phyloP scores from a whole-genome alignment of 2,797 vertebrate genomes.

The Pristis pectinata region DNA sequence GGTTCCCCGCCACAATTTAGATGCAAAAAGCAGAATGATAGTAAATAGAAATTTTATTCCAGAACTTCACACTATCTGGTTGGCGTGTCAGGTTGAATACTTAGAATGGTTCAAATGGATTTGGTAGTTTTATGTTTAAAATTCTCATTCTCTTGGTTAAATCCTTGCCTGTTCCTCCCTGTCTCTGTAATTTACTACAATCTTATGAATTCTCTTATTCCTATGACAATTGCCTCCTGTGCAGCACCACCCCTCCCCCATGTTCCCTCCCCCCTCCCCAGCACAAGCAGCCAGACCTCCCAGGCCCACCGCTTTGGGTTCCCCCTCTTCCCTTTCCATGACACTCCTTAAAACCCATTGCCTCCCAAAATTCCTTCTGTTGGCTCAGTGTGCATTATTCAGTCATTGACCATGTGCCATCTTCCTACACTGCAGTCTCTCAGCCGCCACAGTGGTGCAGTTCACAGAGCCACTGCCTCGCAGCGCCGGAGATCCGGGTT shows the following conservation, averaged over 20 bases:
- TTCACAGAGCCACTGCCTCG: too few relatives aligned
- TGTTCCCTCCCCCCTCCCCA: not conserved
- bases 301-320: not conserved
- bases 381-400: not conserved
- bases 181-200: not conserved
- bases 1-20: not conserved
- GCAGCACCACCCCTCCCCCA: not conserved
- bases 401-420: not conserved
- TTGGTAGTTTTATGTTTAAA: not conserved
- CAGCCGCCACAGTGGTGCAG: too few relatives aligned
- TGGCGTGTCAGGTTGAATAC: not conserved
- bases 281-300: not conserved
- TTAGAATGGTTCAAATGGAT: not conserved
- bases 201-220: not conserved
- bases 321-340: not conserved
- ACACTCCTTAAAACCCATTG: not conserved
- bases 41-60: not conserved
- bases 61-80: not conserved
- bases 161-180: not conserved
- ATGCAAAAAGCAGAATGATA: not conserved
- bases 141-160: not conserved
- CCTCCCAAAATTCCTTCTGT: not conserved
- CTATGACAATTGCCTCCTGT: not conserved
- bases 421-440: not conserved
- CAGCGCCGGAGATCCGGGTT: too few relatives aligned